Conservation (phyloP, 2,113 vertebrate genomes). For the Rhinogobius similis region DNA sequence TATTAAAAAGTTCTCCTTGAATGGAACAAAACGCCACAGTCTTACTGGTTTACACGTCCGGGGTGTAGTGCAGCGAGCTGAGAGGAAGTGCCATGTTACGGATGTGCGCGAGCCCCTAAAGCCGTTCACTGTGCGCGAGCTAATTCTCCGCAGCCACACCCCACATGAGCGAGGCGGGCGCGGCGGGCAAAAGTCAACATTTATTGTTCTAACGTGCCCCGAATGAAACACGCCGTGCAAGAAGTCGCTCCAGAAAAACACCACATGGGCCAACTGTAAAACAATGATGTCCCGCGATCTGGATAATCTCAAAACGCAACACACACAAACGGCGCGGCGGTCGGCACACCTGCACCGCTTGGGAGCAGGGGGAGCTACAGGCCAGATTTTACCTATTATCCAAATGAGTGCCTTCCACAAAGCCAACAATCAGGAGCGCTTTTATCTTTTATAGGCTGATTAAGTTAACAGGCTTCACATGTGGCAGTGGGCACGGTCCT, state of each 20-base stretch:
- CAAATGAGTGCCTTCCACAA: constrained; percentile 82
- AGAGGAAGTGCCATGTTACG: constrained; percentile 64
- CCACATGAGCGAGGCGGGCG: constrained; percentile 30
- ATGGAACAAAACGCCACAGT: neutral
- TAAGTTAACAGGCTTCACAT: constrained; percentile 83
- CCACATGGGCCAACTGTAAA: constrained; percentile 50
- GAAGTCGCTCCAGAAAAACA: constrained; percentile 41
- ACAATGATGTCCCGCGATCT: constrained; percentile 62
- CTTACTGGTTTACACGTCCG: neutral
- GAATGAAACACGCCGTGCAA: constrained; percentile 63
- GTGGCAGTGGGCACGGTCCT: constrained; percentile 30
- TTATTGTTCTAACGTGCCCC: constrained; percentile 58
- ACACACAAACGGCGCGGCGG: constrained; percentile 22
- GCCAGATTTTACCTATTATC: constrained; percentile 82
- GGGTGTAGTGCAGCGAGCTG: constrained; percentile 37
- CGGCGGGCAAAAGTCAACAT: constrained; percentile 63
- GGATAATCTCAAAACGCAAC: constrained; percentile 62
- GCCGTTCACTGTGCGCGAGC: constrained; percentile 34
- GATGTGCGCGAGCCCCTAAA: constrained; percentile 68
- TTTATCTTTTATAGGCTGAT: constrained; percentile 83
- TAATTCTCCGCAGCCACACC: constrained; percentile 14
- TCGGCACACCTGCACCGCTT: constrained; percentile 17
- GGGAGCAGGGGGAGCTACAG: constrained; percentile 61
- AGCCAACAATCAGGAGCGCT: constrained; percentile 78
- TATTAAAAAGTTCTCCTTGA: neutral